Evolutionary conservation across 92 coral and sea anemone species (phyloP), one percentile per base, ranked within the genome.

Genomic region (Umimayanthus chanpuru): DNA sequence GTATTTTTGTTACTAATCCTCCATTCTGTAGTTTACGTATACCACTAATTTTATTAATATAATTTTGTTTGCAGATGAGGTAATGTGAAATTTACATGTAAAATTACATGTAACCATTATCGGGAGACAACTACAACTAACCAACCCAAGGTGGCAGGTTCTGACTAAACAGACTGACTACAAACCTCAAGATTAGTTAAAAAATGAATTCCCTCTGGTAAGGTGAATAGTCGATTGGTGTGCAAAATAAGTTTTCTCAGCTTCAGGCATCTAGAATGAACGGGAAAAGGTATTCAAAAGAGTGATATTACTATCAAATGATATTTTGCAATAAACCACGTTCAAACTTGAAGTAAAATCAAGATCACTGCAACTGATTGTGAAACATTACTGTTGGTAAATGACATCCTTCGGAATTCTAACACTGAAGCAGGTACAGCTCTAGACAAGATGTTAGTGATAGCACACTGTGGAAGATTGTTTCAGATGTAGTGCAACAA

Each of bases 181-280:
- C 94, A 49, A 90, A 97, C 99, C 93, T 93, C 96, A 64, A 97
- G 53, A 82, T 92, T 93, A 36, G 99, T 96, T 25, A 97, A 89
- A 88, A 97, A 97, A 76, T 97, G 99, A 58, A 97, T 92, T 40
- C 98, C 99, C 81, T 97, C 99, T 25, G 99, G 99, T 40, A 97
- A 88, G 58, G 99, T 97, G 56, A 97, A 92, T 86, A 97, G 91
- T 61, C 99, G 93, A 80, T 97, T 97, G 66, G 98, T 92, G 80
- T 97, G 99, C 21, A 97, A 94, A 64, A 95, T 97, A 39, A 97
- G 96, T 76, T 94, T 97, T 88, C 92, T 94, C 4, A 97, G 91
- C 94, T 95, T 95, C 73, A 97, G 85, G 77, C 99, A 97, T 82
- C 99, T 96, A 81, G 56, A 70, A 80, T 40, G 23, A 70, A 73